A percentile compares a stretch with the other conserved stretches of the same genome.
phyloP scores from a whole-genome alignment of 2,113 vertebrate species.

The Corythornis cristatus region DNA sequence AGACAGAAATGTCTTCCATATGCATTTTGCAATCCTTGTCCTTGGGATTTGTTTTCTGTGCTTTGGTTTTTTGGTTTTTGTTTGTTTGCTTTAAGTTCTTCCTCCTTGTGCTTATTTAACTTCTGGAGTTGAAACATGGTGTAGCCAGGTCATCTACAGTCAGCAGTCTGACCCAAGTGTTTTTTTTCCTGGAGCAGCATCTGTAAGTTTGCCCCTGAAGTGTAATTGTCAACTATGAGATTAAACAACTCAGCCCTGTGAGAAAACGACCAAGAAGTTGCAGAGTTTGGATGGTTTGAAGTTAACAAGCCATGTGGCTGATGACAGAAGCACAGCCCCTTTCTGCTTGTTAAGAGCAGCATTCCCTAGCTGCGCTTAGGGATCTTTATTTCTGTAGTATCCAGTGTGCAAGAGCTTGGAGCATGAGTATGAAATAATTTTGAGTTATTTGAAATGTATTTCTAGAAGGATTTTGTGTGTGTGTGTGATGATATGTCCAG shows the following conservation, averaged over 20 bases:
- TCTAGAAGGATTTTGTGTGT: background rate
- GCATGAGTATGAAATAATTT: background rate
- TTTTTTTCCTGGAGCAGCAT: background rate
- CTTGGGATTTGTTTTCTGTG: background rate
- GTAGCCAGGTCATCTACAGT: background rate
- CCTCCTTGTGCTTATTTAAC: background rate
- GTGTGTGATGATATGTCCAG: accelerated
- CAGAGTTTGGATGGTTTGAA: background rate
- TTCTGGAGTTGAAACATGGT: background rate
- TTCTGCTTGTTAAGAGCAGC: background rate
- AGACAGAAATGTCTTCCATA: background rate
- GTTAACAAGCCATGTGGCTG: background rate
- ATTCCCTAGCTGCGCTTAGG: background rate
- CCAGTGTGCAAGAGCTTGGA: background rate
- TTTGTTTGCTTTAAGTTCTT: background rate
- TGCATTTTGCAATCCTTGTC: background rate
- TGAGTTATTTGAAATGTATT: background rate
- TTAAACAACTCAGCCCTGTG: background rate
- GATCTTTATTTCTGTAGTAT: background rate
- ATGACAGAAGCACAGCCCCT: background rate
- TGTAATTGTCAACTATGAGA: background rate
- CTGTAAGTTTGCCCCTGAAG: background rate
- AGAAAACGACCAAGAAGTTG: background rate
- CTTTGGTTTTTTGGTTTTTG: background rate
- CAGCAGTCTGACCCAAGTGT: background rate